Conservation (phyloP, 2,888 invertebrate genomes). For the Busseola fusca region DNA sequence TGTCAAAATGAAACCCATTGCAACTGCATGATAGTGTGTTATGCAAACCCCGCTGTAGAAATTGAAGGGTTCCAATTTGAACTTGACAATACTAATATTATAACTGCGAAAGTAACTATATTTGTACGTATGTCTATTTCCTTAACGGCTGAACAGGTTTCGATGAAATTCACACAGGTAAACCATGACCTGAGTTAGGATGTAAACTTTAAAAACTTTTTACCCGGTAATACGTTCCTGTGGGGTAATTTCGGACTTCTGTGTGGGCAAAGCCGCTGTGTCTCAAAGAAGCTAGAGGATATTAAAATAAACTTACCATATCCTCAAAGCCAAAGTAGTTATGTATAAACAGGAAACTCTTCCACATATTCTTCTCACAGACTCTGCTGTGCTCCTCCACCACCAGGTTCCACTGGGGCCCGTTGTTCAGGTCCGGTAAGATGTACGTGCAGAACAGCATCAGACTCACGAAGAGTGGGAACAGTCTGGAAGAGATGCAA, state of each 20-base stretch:
- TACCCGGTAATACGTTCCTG: neutral
- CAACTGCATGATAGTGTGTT: too few relatives aligned
- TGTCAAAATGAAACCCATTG: too few relatives aligned
- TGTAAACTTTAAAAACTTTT: too few relatives aligned
- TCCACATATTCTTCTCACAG: slow-evolving; percentile 89
- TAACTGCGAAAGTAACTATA: neutral
- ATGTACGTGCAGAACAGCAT: slow-evolving; percentile 89
- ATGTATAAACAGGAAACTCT: slow-evolving; percentile 89
- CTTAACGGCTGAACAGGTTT: too few relatives aligned
- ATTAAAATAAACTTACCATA: slow-evolving; percentile 81
- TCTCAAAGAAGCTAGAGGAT: neutral
- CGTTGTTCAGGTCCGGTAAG: slow-evolving; percentile 86
- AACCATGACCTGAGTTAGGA: too few relatives aligned
- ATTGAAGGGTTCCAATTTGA: neutral
- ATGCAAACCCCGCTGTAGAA: neutral
- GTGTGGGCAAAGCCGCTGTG: neutral
- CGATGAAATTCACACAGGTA: too few relatives aligned
- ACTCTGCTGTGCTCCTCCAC: slow-evolving; percentile 88
- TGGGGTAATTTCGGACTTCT: neutral
- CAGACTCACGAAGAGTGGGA: slow-evolving; percentile 85
- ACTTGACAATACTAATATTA: too few relatives aligned
- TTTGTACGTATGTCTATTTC: too few relatives aligned
- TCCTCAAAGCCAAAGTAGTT: slow-evolving; percentile 90
- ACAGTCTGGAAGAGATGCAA: slow-evolving; percentile 75
- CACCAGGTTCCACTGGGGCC: slow-evolving; percentile 89